These are phyloP conservation scores for Campoletis sonorensis DNA, from an alignment of 1,140 invertebrate genomes.

Conservation along the genomic window DNA sequence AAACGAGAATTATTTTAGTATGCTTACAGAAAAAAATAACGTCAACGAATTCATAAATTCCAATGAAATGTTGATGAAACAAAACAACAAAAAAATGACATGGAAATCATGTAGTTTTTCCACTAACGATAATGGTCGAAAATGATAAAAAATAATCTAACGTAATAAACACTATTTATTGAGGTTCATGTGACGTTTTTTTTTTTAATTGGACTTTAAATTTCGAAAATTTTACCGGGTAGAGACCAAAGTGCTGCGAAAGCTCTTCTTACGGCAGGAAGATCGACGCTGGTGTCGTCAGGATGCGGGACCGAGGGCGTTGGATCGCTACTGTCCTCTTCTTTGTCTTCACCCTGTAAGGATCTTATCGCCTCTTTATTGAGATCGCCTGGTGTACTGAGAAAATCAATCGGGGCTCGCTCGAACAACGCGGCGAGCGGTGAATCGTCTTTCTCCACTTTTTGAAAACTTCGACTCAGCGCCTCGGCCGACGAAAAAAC, in stretches of 20 bases:
- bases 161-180: too few species aligned
- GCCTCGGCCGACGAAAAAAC: slow-evolving; percentile 85
- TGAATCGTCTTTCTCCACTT: slow-evolving; percentile 72
- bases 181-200: too few species aligned
- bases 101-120: too few species aligned
- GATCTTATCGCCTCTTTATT: slow-evolving; percentile 83
- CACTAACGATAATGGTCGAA: too few species aligned
- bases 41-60: too few species aligned
- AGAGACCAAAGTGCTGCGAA: slow-evolving; percentile 79
- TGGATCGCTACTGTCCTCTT: slow-evolving; percentile 83
- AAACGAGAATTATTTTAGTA: slow-evolving; percentile 6
- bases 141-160: too few species aligned
- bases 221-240: slow-evolving; percentile 66
- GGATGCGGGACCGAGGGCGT: slow-evolving; percentile 75
- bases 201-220: background rate
- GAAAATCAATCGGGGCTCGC: slow-evolving; percentile 71
- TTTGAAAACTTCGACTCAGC: slow-evolving; percentile 83
- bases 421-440: slow-evolving; percentile 75
- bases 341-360: slow-evolving; percentile 90
- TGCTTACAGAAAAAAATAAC: too few species aligned
- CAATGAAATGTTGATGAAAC: too few species aligned
- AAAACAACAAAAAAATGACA: background rate
- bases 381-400: slow-evolving; percentile 73
- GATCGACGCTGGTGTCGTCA: slow-evolving; percentile 78
- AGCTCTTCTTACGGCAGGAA: slow-evolving; percentile 80